Conservation (phyloP, 53 echinoderm and acorn worm species). For the Holothuria scabra region DNA sequence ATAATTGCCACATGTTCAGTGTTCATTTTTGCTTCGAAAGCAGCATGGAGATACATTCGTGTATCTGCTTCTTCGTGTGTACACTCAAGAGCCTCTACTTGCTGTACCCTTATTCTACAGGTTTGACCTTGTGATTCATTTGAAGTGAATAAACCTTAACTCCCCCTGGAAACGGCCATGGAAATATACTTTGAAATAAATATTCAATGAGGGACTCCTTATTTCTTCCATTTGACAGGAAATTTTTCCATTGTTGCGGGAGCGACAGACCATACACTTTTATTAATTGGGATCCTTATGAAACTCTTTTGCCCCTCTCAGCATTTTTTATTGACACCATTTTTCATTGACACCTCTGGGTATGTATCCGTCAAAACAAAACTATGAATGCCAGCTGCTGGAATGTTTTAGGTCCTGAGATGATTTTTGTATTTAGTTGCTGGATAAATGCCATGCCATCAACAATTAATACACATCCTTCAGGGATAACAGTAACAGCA, state of each 20-base stretch:
- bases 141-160: not conserved
- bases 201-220: slow-evolving; percentile 47
- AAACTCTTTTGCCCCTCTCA: slow-evolving; percentile 50
- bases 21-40: not conserved
- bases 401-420: slow-evolving; percentile 48
- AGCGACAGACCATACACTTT: slow-evolving; percentile 41
- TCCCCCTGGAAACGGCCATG: not conserved
- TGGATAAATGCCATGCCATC: slow-evolving; percentile 76
- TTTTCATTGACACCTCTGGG: slow-evolving; percentile 9
- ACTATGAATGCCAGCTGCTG: slow-evolving; percentile 38
- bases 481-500: slow-evolving; percentile 22
- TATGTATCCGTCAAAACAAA: slow-evolving; percentile 66
- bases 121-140: too few relatives aligned
- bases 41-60: not conserved
- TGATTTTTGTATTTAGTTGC: slow-evolving; percentile 30
- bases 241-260: slow-evolving; percentile 58
- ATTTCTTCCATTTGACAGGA: too few relatives aligned
- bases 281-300: slow-evolving; percentile 35
- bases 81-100: too few relatives aligned
- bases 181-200: slow-evolving; percentile 17
- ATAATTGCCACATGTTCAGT: not conserved
- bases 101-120: too few relatives aligned
- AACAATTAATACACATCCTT: slow-evolving; percentile 38
- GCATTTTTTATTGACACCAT: slow-evolving; percentile 61
- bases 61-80: not conserved